phyloP scores from a whole-genome alignment of 2,797 vertebrate genomes.

The Sciurus carolinensis region DNA sequence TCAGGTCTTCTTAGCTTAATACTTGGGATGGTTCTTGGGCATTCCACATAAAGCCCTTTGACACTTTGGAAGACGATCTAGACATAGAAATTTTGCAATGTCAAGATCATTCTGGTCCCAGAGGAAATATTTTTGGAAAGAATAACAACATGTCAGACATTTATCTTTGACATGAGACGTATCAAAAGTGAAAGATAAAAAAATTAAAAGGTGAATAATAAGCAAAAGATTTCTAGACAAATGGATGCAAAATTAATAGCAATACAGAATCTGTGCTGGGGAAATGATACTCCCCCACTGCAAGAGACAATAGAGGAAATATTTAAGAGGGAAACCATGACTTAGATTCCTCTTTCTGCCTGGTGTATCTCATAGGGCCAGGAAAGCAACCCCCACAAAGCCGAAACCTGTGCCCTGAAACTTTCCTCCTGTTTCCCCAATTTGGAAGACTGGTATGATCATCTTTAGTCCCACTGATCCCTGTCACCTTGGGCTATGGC shows the following conservation, averaged over 20 bases:
- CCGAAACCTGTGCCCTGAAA: not conserved
- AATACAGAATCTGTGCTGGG: constrained; percentile 27
- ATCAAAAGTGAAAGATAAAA: not conserved
- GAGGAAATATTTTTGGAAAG: constrained; percentile 29
- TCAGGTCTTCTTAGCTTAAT: not conserved
- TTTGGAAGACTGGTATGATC: not conserved
- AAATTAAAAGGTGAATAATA: not conserved
- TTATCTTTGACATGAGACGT: constrained; percentile 44
- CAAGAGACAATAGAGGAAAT: constrained; percentile 44
- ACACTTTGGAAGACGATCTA: not conserved
- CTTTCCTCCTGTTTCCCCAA: not conserved
- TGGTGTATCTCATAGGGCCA: not conserved
- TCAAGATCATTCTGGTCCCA: constrained; percentile 8
- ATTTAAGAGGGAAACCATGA: not conserved
- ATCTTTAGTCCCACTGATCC: not conserved
- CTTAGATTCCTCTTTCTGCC: not conserved
- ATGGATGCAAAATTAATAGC: constrained; percentile 26
- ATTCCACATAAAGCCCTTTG: not conserved
- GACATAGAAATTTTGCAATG: not conserved
- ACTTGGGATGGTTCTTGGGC: not conserved
- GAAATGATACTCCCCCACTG: not conserved
- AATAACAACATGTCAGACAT: constrained; percentile 36
- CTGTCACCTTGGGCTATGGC: not conserved
- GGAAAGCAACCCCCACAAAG: not conserved
- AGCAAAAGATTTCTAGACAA: constrained; percentile 36